Percentiles rank a stretch among this genome's conserved stretches.
Evolutionary conservation across 2,888 invertebrate species (phyloP).

Genomic region (Rhagium mordax): DNA sequence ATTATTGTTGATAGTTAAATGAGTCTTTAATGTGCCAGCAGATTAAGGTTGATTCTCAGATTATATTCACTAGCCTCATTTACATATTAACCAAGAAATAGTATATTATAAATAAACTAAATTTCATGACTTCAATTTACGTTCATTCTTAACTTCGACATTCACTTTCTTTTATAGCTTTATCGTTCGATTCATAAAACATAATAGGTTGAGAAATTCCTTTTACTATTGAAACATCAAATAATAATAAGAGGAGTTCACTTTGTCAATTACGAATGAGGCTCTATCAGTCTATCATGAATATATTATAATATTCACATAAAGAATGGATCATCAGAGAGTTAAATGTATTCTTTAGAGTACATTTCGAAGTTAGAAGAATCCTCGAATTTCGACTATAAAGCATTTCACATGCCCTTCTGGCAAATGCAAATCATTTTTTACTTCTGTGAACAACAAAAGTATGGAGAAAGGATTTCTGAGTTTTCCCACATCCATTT

Average conservation of each 20-base stretch:
- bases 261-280: not conserved
- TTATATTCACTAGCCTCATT: too few species aligned
- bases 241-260: not conserved
- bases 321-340: not conserved
- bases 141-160: too few species aligned
- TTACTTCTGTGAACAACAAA: conserved; percentile 37
- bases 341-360: conserved; percentile 22
- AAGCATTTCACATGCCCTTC: conserved; percentile 28
- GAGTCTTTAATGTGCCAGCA: too few species aligned
- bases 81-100: too few species aligned
- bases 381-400: conserved; percentile 25
- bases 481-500: conserved; percentile 28
- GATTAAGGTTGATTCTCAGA: too few species aligned
- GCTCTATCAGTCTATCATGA: not conserved
- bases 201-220: too few species aligned
- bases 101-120: too few species aligned
- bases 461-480: conserved; percentile 33
- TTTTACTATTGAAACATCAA: too few species aligned
- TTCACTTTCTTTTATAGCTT: too few species aligned
- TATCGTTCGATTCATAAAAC: too few species aligned
- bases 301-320: not conserved
- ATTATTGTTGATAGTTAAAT: too few species aligned
- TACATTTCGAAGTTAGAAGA: conserved; percentile 22
- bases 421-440: conserved; percentile 40
- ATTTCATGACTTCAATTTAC: too few species aligned